Percentiles rank a stretch among this genome's conserved stretches.
Conservation (phyloP, 1,140 invertebrate species). For the Dinoponera quadriceps region DNA sequence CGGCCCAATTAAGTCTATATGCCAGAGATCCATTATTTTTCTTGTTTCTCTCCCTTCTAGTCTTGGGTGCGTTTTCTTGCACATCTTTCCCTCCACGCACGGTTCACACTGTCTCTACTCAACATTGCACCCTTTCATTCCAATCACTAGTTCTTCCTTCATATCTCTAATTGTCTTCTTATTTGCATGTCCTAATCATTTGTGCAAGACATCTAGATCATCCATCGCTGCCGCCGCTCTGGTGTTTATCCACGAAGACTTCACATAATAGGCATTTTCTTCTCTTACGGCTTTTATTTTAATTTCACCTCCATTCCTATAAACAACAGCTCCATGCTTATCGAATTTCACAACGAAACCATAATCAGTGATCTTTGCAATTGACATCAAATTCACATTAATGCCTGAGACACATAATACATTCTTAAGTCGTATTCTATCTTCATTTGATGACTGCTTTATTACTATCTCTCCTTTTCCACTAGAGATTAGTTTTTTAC, state of each 20-base stretch:
- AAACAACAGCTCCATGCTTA: background rate
- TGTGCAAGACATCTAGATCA: background rate
- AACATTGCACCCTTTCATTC: background rate
- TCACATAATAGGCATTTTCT: slow-evolving; percentile 3
- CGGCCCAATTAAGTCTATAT: background rate
- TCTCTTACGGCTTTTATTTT: background rate
- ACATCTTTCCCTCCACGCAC: background rate
- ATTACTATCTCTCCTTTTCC: background rate
- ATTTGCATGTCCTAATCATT: background rate
- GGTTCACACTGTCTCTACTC: background rate
- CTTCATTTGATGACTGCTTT: background rate
- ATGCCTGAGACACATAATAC: slow-evolving; percentile 4
- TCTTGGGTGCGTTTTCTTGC: background rate
- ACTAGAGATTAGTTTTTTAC: slow-evolving; percentile 29
- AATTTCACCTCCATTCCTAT: background rate
- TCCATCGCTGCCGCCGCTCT: background rate
- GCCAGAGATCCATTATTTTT: background rate
- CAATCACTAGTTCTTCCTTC: background rate
- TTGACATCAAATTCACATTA: background rate
- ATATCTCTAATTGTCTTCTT: background rate
- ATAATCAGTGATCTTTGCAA: slow-evolving; percentile 4
- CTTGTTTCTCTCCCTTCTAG: background rate
- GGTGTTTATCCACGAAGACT: background rate
- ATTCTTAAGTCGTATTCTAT: slow-evolving; percentile 10
- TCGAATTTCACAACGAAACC: background rate